Percentiles rank a stretch among this genome's conserved stretches.
These are phyloP conservation scores for Brenthis hecate DNA, from an alignment of 2,888 invertebrate species.

Conservation along the genomic window DNA sequence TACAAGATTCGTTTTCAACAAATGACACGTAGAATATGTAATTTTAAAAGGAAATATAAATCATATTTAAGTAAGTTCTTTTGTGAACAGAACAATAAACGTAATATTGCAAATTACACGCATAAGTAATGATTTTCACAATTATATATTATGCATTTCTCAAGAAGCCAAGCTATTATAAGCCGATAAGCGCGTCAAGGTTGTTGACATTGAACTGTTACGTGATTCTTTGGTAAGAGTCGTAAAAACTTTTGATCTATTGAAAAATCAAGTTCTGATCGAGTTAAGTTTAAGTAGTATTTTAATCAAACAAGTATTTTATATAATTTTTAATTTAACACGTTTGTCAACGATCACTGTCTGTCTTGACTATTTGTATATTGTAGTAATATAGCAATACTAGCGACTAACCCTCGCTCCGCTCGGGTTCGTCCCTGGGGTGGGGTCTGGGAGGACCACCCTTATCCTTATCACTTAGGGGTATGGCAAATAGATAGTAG, in stretches of 20 bases:
- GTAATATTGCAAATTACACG: background rate
- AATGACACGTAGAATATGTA: no score
- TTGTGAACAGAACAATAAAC: background rate
- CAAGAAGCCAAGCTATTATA: slow-evolving; percentile 14
- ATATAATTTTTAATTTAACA: background rate
- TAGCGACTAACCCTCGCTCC: no score
- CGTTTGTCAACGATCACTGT: background rate
- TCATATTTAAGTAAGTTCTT: no score
- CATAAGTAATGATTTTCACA: background rate
- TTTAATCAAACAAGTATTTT: background rate
- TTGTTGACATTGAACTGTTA: slow-evolving; percentile 38
- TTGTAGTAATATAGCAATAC: no score
- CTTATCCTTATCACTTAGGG: no score
- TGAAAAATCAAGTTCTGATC: slow-evolving; percentile 17
- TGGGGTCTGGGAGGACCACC: no score
- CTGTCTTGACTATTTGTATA: no score
- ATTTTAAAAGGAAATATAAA: no score
- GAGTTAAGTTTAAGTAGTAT: slow-evolving; percentile 9
- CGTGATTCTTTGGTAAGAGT: slow-evolving; percentile 30
- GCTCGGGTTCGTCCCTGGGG: no score
- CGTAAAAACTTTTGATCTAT: slow-evolving; percentile 28
- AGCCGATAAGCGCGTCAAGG: slow-evolving; percentile 31
- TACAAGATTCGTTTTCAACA: no score
- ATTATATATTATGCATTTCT: slow-evolving; percentile 4
- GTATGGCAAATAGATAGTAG: no score